A percentile compares a stretch with the other conserved stretches of the same genome.
phyloP scores from a whole-genome alignment of 2,888 invertebrate species.

The Andricus curvator region DNA sequence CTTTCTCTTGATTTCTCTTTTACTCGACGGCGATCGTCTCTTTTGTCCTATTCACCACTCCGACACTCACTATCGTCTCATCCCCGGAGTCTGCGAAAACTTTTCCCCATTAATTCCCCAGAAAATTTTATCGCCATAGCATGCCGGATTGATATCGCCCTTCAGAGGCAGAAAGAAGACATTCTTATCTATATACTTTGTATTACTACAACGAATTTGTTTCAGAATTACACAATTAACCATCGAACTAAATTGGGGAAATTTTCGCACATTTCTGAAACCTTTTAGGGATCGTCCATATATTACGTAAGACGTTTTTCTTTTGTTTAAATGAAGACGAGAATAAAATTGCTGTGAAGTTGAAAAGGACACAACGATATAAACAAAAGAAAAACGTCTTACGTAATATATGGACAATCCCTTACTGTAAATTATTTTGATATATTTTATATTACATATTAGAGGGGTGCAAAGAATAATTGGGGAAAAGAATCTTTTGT shows the following conservation, averaged over 20 bases:
- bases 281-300: too few species aligned
- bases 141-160: slow-evolving; percentile 37
- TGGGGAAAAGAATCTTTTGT: too few species aligned
- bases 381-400: too few species aligned
- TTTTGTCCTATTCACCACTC: slow-evolving; percentile 54
- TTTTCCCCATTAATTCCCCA: slow-evolving; percentile 64
- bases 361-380: too few species aligned
- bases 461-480: too few species aligned
- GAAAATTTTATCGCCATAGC: slow-evolving; percentile 61
- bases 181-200: background rate
- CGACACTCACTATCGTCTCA: slow-evolving; percentile 51
- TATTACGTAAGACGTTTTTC: too few species aligned
- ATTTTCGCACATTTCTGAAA: background rate
- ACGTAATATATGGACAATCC: too few species aligned
- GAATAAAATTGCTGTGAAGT: too few species aligned
- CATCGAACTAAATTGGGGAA: slow-evolving; percentile 51
- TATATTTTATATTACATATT: background rate
- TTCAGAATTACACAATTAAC: slow-evolving; percentile 22
- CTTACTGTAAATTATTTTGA: background rate
- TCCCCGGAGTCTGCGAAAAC: slow-evolving; percentile 56
- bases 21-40: slow-evolving; percentile 54
- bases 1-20: slow-evolving; percentile 50
- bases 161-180: slow-evolving; percentile 1
- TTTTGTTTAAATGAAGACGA: too few species aligned
- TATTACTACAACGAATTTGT: background rate